Percentiles rank a stretch among this genome's conserved stretches.
These are phyloP conservation scores for Pimephales promelas DNA, from an alignment of 2,113 vertebrate species.

Conservation along the genomic window DNA sequence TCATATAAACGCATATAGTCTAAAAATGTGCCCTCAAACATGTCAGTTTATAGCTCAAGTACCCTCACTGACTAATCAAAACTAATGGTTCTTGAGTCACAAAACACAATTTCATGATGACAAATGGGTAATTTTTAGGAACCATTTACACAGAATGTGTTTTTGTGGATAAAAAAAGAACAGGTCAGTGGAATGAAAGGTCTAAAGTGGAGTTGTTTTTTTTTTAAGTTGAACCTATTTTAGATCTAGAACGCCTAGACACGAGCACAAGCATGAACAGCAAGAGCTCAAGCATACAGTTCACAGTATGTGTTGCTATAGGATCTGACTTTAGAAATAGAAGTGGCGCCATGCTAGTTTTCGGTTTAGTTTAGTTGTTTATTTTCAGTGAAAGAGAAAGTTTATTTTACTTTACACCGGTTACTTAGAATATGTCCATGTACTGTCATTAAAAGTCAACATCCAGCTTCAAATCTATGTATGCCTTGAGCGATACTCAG, in stretches of 20 bases:
- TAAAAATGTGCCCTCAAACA: not conserved
- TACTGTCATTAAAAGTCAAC: constrained; percentile 6
- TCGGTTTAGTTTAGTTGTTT: not conserved
- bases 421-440: not conserved
- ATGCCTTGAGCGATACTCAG: not conserved
- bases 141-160: no score
- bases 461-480: not conserved
- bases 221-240: no score
- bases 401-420: not conserved
- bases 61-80: not conserved
- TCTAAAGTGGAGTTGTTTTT: no score
- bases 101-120: not conserved
- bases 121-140: not conserved
- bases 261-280: not conserved
- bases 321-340: not conserved
- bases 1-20: not conserved
- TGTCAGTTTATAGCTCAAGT: not conserved
- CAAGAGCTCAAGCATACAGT: not conserved
- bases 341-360: not conserved
- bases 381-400: not conserved
- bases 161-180: no score
- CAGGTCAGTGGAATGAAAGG: no score
- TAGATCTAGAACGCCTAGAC: not conserved
- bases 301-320: not conserved
- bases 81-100: no score